Evolutionary conservation across 2,113 vertebrate species (phyloP), one percentile per base, ranked within the genome.

Genomic region (Neogale vison): DNA sequence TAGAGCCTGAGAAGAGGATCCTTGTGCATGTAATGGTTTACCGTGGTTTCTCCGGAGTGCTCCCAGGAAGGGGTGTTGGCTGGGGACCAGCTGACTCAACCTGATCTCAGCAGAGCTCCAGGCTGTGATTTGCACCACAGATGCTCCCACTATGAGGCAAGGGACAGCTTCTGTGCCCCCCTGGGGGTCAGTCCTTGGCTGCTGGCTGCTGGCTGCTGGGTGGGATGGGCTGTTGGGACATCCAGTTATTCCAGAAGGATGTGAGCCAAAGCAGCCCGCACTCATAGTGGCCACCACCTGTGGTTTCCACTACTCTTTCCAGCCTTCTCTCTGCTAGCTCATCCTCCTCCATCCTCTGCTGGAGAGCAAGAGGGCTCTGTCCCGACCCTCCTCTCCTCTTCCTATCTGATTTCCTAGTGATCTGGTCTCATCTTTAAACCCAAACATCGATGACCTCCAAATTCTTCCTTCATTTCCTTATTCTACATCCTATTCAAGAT

Each of bases 231-330:
- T 55, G 52, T 17, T 55, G 52, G 52, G 52, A 55, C 52, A 55
- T 55, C 52, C 52, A 55, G 52, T 55, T 55, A 55, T 55, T 1
- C 52, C 52, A 18, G 52, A 55, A 55, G 52, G 52, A 55, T 42
- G 23, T 9, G 18, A 42, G 55, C 34, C 69, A 11, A 1, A 6
- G 59, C 36, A 34, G 34, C 31, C 69, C 24, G 34, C 1, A 24
- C 42, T 31, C 80, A 86, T 20, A n/a, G 36, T 1, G 0, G 7
- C 42, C 34, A 23, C 24, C 3, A 0, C 11, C 4, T 7, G 18
- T 29, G 72, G 20, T 10, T 42, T 24, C 71, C 59, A 20, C 20
- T 1, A 4, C 14, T 7, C 79, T 74, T 39, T 29, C 55, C 57
- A 24, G n/a, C 3, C 21, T 80, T n/a, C 47, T 39, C 29, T 74